Evolutionary conservation across 2,113 vertebrate genomes (phyloP).

Genomic region (Bubo bubo): DNA sequence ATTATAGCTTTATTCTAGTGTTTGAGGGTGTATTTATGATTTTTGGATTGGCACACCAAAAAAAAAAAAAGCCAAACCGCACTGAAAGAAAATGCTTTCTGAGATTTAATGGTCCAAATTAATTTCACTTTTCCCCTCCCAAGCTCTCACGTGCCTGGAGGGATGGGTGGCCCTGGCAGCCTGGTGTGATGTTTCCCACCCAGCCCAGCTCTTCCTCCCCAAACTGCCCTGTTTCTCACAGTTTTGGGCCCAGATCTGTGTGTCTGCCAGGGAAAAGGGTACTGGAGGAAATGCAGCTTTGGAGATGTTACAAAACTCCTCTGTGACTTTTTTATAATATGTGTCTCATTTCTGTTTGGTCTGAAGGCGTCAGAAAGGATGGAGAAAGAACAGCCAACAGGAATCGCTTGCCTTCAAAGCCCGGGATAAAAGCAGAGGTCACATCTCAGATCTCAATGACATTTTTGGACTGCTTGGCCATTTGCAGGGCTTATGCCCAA

Average conservation of each 20-base stretch:
- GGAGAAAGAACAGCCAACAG: neutral
- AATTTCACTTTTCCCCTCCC: neutral
- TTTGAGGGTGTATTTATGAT: slow-evolving; percentile 1
- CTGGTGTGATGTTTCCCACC: neutral
- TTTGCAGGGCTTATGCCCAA: rapidly evolving
- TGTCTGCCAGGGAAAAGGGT: neutral
- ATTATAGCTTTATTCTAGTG: slow-evolving; percentile 38
- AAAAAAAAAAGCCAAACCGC: neutral
- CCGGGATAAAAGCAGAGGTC: neutral
- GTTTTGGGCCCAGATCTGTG: neutral
- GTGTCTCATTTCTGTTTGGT: neutral
- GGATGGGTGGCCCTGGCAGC: neutral
- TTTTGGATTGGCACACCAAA: neutral
- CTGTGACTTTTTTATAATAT: neutral
- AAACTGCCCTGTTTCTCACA: neutral
- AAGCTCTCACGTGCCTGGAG: neutral
- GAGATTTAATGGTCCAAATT: neutral
- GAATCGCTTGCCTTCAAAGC: neutral
- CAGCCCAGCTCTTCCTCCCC: neutral
- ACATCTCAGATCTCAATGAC: neutral
- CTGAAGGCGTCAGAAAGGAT: rapidly evolving
- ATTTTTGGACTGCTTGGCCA: neutral
- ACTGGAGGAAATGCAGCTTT: neutral
- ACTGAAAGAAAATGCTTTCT: neutral
- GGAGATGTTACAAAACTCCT: neutral